These are phyloP conservation scores for Nasua narica DNA, from an alignment of 2,797 vertebrate genomes.

Conservation along the genomic window DNA sequence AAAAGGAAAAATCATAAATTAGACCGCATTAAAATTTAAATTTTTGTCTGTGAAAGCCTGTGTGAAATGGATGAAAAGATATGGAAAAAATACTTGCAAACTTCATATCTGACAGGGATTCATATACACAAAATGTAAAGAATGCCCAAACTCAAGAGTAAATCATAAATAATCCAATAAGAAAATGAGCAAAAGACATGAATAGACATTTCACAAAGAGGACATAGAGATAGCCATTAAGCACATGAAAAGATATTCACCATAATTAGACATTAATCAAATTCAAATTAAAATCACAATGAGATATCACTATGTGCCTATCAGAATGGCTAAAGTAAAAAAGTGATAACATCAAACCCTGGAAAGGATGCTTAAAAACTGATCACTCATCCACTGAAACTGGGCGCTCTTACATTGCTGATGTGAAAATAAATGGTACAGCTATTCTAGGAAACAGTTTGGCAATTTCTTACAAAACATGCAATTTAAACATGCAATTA, in stretches of 20 bases:
- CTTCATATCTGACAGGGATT: background rate
- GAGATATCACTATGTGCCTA: background rate
- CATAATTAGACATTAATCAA: background rate
- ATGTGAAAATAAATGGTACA: background rate
- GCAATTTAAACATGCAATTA: background rate
- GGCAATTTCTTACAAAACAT: background rate
- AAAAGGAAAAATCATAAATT: background rate
- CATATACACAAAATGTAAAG: background rate
- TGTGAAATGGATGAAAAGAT: background rate
- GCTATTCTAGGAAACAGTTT: background rate
- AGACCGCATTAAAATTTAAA: background rate
- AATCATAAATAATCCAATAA: background rate
- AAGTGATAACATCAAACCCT: background rate
- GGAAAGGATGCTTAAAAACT: background rate
- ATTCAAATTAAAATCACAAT: background rate
- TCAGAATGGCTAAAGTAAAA: background rate
- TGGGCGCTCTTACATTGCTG: background rate
- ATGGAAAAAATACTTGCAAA: background rate
- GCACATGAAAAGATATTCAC: background rate
- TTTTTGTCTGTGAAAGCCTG: background rate
- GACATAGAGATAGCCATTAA: background rate
- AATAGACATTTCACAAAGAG: too few species aligned
- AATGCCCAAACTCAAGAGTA: background rate
- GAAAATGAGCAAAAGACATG: background rate
- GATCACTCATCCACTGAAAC: background rate